Evolutionary conservation across 2,888 invertebrate genomes (phyloP), one percentile per base, ranked within the genome.

Genomic region (Anoncus sp.): DNA sequence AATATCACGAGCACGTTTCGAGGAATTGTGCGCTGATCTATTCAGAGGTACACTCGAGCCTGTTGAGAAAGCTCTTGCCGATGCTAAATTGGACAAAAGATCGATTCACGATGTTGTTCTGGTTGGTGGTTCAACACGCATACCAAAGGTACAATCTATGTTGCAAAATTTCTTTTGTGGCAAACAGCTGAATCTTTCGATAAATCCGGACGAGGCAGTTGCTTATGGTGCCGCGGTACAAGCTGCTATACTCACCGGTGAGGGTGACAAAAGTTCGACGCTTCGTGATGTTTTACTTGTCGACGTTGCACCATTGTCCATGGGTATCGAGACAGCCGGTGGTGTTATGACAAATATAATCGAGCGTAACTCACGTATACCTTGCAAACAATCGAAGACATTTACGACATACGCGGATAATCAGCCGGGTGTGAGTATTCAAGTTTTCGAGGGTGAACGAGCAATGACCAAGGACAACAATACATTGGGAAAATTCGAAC

Each of bases 181-280:
- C 1, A 97, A 97, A 91, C 94, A 96, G 69, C 91, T 98, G 20
- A 98, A 98, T 91, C 94, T 98, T 65, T 96, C 96, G 3, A 98
- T 98, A 83, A 98, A 98, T 91, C 98, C 97, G 0, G 97, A 97
- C 85, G 97, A 97, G 91, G 96, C 98, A 9, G 96, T 98, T 1
- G 98, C 98, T 0, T 98, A 97, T 87, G 98, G 98, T 6, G 98
- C 98, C 3, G 97, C 98, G 22, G 97, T 98, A 0, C 98, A 98
- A 91, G 98, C 97, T 2, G 98, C 98, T 35, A 97, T 98, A 83
- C 92, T 98, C 22, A 94, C 93, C 4, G 95, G 96, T 87, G 93
- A 93, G 82, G 90, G 90, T 2, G 89, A 88, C 78, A 87, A 87
- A 12, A 89, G 87, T 70, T 92, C 94, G 9, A 94, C 93, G 90